Base-by-base conservation (phyloP, 1,140 invertebrate species). In the Druon quercuslanigerum region DNA sequence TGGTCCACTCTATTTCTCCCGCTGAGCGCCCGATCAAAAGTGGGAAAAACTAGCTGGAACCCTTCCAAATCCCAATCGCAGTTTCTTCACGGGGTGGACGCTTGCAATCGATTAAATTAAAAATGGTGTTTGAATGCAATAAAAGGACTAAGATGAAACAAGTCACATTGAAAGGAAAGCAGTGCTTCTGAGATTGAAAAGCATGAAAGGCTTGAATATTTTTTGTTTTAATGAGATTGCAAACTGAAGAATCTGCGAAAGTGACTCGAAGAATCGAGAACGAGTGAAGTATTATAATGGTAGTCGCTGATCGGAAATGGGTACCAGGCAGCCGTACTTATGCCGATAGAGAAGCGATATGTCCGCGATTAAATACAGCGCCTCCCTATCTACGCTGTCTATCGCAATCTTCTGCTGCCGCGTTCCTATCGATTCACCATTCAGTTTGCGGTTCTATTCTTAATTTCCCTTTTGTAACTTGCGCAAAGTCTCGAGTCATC, bases 381-480 rank as follows among this genome's bases (percentile, higher is more conserved):
- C 60, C 60, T 46, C 60, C 33, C 60, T 46, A 66, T 66, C 60
- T 66, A 66, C 19, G 25, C 57, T 60, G 54, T 56, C 54, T 56
- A 66, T 66, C 60, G 60, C 60, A 66, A 66, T 66, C 60, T 66
- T 66, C 25, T 66, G 60, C 25, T 66, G 60, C 60, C 60, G 60
- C 60, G 60, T 16, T 66, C 33, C 60, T 66, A 40, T 66, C 60
- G 60, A 66, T 66, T 66, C 60, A 66, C 60, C 60, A 66, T 66
- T 66, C 60, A 66, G 60, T 66, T 66, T 66, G 60, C 60, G 60
- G 60, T 66, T 66, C 60, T 40, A 20, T 66, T 66, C 60, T 40
- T 33, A 66, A 66, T 66, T 66, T 66, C 60, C 60, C 60, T 66
- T 66, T 66, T 66, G 25, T n/a, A 66, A 66, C 60, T 66, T 66